phyloP scores from a whole-genome alignment of 2,113 vertebrate species.

The Hypanus sabinus region DNA sequence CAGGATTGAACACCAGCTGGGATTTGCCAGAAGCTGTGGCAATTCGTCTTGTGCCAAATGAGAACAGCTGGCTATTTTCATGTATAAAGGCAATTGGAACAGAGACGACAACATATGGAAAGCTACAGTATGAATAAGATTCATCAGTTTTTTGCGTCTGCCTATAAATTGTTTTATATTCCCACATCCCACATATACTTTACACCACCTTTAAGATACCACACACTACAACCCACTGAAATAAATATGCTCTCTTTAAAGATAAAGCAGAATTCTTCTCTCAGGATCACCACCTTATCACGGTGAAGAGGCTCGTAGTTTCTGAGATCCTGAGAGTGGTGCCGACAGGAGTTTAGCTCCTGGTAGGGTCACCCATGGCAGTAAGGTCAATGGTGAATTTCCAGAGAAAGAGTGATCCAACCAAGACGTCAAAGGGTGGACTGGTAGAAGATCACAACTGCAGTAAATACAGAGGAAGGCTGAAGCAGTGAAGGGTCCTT shows the following conservation, averaged over 20 bases:
- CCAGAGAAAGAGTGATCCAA: no score
- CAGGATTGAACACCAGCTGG: not conserved
- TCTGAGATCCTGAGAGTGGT: no score
- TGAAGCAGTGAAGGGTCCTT: no score
- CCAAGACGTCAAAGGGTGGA: no score
- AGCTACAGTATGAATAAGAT: not conserved
- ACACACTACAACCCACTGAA: not conserved
- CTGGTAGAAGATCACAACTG: no score
- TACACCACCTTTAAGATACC: not conserved
- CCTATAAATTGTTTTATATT: not conserved
- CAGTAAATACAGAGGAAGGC: no score
- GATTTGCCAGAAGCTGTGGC: not conserved
- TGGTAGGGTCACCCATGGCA: no score
- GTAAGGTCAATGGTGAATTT: no score
- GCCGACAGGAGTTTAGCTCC: no score
- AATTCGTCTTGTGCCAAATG: not conserved
- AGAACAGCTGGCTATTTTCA: not conserved
- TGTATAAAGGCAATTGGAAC: not conserved
- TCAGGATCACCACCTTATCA: no score
- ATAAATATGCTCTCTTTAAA: not conserved
- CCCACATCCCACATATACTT: not conserved
- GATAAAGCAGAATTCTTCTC: no score
- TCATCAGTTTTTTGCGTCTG: not conserved
- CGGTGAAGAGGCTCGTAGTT: no score
- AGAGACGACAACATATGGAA: not conserved